Evolutionary conservation across 2,797 vertebrate genomes (phyloP), one percentile per base, ranked within the genome.

Genomic region (Merluccius polli): DNA sequence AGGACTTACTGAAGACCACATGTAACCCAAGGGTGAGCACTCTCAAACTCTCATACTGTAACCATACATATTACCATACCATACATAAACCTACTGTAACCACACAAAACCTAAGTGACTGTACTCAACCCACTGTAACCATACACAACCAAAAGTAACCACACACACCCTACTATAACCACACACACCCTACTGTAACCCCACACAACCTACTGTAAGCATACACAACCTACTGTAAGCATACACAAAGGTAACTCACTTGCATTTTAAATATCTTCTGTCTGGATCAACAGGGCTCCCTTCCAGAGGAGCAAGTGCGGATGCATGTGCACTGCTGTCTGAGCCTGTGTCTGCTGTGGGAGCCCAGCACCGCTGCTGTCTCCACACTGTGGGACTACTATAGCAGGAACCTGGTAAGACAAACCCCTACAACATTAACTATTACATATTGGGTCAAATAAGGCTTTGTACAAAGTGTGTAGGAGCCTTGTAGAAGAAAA

Each of bases 291-390:
- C 85, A 99, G 97, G 77, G 79, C 69, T 84, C 82, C 73, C 70
- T 91, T 4, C 85, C 87, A 81, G 98, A 99, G 91, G 97, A 99
- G 73, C 95, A 97, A 67, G 87, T 99, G 77, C 90, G 98, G 81
- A 96, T 98, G 95, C 92, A 97, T 76, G 94, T 97, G 73, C 96
- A 97, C 78, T 99, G 97, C 91, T 98, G 96, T 86, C 94, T 98
- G 86, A 95, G 87, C 78, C 90, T 99, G 81, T 95, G 92, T 90
- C 87, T 92, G 82, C 90, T 95, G 81, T 99, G 98, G 98, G 93
- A 93, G 16, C 91, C 95, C 5, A 97, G 95, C 80, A 89, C 95
- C 38, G 86, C 91, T 15, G 77, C 93, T 27, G 93, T 95, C 70
- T 97, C 95, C 77, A 91, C 88, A 73, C 93, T 99, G 7, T 99